Conservation (phyloP, 2,113 vertebrate genomes). For the Arvicanthis niloticus region DNA sequence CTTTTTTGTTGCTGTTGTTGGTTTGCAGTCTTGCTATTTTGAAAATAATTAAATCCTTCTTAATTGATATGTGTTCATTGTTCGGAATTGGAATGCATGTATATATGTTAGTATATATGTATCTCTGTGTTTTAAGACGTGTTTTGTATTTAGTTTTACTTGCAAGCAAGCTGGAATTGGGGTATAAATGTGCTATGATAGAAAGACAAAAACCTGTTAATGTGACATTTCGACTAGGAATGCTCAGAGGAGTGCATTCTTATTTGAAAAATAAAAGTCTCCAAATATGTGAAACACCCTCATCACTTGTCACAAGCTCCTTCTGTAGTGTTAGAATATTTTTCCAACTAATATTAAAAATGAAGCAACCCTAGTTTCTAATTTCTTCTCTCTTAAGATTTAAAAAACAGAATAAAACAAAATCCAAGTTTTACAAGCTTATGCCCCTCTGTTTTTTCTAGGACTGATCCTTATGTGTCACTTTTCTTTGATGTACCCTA, state of each 20-base stretch:
- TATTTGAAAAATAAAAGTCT: conserved; percentile 43
- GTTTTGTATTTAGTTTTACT: background rate
- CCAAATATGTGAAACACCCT: conserved; percentile 58
- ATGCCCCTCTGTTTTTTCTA: background rate
- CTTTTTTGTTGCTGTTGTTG: background rate
- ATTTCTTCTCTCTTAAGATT: background rate
- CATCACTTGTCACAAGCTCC: conserved; percentile 61
- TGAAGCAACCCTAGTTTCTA: background rate
- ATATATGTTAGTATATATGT: background rate
- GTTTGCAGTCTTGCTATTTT: background rate
- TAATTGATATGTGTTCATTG: background rate
- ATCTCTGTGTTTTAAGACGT: background rate
- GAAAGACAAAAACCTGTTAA: conserved; percentile 12
- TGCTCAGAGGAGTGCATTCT: conserved; percentile 44
- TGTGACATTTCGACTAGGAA: conserved; percentile 34
- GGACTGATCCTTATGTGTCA: background rate
- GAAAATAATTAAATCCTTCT: conserved; percentile 26
- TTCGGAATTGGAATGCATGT: background rate
- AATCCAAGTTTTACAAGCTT: background rate
- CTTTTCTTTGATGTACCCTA: accelerated
- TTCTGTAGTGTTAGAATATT: conserved; percentile 62
- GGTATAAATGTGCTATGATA: background rate
- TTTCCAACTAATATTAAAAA: conserved; percentile 59
- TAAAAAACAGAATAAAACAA: conserved; percentile 13
- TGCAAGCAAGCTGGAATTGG: background rate